phyloP scores from a whole-genome alignment of 1,140 invertebrate species.

The Drosophila oshimai region DNA sequence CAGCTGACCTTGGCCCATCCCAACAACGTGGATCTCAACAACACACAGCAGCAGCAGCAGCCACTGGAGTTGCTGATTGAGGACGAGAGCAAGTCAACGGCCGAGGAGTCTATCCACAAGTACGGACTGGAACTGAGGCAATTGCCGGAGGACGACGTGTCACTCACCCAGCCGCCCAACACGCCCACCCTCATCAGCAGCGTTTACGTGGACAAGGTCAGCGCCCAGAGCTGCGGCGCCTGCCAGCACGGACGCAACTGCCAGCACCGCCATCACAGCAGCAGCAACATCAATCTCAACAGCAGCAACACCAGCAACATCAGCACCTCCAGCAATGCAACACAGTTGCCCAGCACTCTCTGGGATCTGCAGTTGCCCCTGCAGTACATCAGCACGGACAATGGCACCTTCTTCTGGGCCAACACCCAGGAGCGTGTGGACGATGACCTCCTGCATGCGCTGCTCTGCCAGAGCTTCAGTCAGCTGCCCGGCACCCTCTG shows the following conservation, averaged over 20 bases:
- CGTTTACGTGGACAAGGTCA: conserved; percentile 66
- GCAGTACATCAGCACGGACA: conserved; percentile 75
- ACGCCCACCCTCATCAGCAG: conserved; percentile 70
- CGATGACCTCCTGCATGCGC: conserved; percentile 68
- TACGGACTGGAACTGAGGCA: conserved; percentile 32
- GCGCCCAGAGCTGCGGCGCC: conserved; percentile 51
- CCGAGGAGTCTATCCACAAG: conserved; percentile 41
- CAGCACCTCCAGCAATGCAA: background rate
- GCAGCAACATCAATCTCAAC: conserved; percentile 3
- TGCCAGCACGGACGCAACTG: conserved; percentile 77
- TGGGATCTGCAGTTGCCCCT: conserved; percentile 55
- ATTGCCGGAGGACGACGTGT: conserved; percentile 21
- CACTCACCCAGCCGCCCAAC: conserved; percentile 60
- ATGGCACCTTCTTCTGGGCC: conserved; percentile 79
- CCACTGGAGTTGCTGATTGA: background rate
- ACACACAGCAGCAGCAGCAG: conserved; percentile 45
- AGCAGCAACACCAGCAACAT: conserved; percentile 1
- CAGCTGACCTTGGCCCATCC: conserved; percentile 56
- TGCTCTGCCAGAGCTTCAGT: conserved; percentile 70
- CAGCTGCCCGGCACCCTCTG: conserved; percentile 66
- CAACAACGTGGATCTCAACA: conserved; percentile 80
- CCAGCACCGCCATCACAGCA: conserved; percentile 63
- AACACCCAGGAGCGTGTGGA: conserved; percentile 67
- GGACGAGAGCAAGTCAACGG: conserved; percentile 44
- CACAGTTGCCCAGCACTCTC: conserved; percentile 27